Evolutionary conservation across 2,113 vertebrate genomes (phyloP).

Genomic region (Nothoprocta perdicaria): DNA sequence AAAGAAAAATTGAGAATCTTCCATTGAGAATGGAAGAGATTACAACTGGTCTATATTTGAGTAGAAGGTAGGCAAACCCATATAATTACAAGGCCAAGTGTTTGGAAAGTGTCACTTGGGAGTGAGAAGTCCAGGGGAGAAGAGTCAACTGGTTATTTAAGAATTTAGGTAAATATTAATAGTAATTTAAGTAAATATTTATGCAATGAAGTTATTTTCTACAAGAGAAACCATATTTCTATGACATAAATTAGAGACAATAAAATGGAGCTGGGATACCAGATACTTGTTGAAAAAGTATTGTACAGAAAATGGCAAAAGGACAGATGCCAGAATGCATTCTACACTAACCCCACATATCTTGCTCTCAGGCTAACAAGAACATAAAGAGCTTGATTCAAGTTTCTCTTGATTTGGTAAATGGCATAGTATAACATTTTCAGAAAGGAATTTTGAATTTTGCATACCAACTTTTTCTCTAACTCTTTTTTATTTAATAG

Average conservation of each 20-base stretch:
- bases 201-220: not conserved
- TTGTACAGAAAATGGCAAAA: not conserved
- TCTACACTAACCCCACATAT: not conserved
- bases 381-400: not conserved
- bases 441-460: not conserved
- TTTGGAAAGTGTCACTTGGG: not conserved
- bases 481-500: not conserved
- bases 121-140: not conserved
- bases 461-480: not conserved
- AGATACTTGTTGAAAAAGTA: not conserved
- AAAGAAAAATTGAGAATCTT: too few species aligned
- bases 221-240: not conserved
- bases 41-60: not conserved
- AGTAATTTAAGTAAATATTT: not conserved
- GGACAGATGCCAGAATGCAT: not conserved
- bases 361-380: not conserved
- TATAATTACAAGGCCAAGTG: not conserved
- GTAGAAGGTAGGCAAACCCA: not conserved
- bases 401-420: not conserved
- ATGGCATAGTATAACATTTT: not conserved
- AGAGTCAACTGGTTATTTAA: not conserved
- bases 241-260: not conserved
- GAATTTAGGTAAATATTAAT: not conserved
- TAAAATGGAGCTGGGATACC: not conserved
- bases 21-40: not conserved